Evolutionary conservation across 2,113 vertebrate genomes (phyloP).

Genomic region (Etheostoma spectabile): DNA sequence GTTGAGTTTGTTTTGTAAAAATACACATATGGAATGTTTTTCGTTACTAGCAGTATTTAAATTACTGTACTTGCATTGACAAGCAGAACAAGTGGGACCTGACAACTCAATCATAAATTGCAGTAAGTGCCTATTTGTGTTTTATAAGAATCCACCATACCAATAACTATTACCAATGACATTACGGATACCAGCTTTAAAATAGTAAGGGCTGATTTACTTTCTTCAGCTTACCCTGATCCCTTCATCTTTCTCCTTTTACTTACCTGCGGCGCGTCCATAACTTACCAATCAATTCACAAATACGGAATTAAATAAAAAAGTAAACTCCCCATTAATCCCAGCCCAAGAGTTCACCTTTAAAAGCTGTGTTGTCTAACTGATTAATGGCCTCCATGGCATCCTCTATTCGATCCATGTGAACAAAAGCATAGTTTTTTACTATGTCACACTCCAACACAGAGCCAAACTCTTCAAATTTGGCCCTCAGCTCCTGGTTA

Average conservation of each 20-base stretch:
- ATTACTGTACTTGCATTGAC: not conserved
- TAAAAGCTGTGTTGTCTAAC: slow-evolving; percentile 93
- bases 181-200: slow-evolving; percentile 77
- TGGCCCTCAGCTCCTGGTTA: slow-evolving; percentile 93
- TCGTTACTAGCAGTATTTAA: not conserved
- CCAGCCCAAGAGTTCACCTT: slow-evolving; percentile 88
- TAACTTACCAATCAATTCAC: slow-evolving; percentile 59
- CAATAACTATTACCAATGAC: not conserved
- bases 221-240: not conserved
- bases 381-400: slow-evolving; percentile 95
- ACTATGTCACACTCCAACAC: slow-evolving; percentile 98
- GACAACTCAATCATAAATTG: not conserved
- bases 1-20: not conserved
- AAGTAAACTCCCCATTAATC: slow-evolving; percentile 41
- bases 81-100: not conserved
- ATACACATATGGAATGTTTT: not conserved
- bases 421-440: slow-evolving; percentile 97
- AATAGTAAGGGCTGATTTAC: not conserved
- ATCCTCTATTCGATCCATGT: slow-evolving; percentile 97
- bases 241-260: not conserved
- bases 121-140: not conserved
- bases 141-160: not conserved
- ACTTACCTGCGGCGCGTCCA: slow-evolving; percentile 64
- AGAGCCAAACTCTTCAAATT: slow-evolving; percentile 94
- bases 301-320: slow-evolving; percentile 29